Conservation (phyloP, 2,113 vertebrate species). For the Dicerorhinus sumatrensis region DNA sequence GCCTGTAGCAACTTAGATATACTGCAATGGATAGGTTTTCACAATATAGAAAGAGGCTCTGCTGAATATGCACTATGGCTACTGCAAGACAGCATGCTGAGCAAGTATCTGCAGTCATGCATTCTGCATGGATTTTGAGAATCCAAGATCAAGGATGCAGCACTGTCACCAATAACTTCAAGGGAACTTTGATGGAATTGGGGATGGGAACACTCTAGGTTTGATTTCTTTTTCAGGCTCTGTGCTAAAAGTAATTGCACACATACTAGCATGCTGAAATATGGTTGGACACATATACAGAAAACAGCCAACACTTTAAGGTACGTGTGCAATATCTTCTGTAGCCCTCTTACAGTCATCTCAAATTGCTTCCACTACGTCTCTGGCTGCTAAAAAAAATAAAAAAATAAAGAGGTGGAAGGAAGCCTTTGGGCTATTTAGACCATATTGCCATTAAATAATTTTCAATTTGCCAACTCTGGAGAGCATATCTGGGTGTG, state of each 20-base stretch:
- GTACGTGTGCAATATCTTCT: neutral
- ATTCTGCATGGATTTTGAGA: neutral
- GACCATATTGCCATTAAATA: neutral
- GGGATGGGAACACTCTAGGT: neutral
- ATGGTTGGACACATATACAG: neutral
- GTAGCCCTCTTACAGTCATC: neutral
- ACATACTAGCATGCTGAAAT: neutral
- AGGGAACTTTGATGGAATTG: neutral
- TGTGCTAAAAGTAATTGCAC: conserved; percentile 38
- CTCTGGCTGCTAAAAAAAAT: neutral
- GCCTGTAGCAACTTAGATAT: neutral
- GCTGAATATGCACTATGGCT: neutral
- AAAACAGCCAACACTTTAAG: neutral
- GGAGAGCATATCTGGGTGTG: neutral
- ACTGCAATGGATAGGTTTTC: neutral
- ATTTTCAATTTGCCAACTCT: conserved; percentile 14
- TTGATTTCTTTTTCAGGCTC: neutral
- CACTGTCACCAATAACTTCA: neutral
- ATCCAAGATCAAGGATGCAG: neutral
- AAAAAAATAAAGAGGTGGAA: neutral
- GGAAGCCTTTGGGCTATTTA: neutral
- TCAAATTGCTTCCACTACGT: neutral
- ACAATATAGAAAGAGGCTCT: neutral
- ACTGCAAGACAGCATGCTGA: neutral
- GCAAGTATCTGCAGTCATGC: neutral